phyloP scores from a whole-genome alignment of 2,113 vertebrate genomes.

The Sceloporus undulatus region DNA sequence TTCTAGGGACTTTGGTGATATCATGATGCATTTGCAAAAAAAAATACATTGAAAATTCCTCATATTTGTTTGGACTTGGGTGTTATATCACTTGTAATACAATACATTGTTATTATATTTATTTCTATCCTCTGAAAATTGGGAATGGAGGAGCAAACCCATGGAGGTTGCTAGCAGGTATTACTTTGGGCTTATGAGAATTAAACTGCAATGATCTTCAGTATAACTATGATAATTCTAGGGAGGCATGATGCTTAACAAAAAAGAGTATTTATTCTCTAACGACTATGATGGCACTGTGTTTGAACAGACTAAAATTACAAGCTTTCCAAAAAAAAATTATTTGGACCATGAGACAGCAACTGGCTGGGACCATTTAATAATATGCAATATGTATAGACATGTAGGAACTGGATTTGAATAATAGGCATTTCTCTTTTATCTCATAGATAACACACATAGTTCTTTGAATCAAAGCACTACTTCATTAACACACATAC shows the following conservation, averaged over 20 bases:
- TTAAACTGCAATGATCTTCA: too few species aligned
- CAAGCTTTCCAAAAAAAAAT: background rate
- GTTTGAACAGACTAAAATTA: slow-evolving; percentile 20
- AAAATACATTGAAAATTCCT: background rate
- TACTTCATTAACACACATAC: background rate
- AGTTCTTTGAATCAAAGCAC: background rate
- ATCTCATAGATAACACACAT: background rate
- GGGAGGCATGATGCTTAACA: slow-evolving; percentile 1
- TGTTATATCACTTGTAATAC: background rate
- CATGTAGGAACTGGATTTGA: slow-evolving; percentile 2
- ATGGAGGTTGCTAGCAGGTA: too few species aligned
- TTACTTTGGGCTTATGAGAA: too few species aligned
- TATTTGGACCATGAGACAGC: background rate
- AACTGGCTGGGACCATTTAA: background rate
- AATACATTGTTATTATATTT: background rate
- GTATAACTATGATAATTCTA: background rate
- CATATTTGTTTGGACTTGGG: background rate
- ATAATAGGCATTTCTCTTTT: slow-evolving; percentile 1
- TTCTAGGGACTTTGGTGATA: background rate
- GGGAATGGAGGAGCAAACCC: background rate
- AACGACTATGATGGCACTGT: background rate
- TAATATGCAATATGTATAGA: background rate
- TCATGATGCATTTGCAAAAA: background rate
- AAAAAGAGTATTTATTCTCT: background rate
- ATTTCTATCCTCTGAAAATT: background rate